Evolutionary conservation across 2,888 invertebrate genomes (phyloP), one percentile per base, ranked within the genome.

Genomic region (Parnassius glacialis): DNA sequence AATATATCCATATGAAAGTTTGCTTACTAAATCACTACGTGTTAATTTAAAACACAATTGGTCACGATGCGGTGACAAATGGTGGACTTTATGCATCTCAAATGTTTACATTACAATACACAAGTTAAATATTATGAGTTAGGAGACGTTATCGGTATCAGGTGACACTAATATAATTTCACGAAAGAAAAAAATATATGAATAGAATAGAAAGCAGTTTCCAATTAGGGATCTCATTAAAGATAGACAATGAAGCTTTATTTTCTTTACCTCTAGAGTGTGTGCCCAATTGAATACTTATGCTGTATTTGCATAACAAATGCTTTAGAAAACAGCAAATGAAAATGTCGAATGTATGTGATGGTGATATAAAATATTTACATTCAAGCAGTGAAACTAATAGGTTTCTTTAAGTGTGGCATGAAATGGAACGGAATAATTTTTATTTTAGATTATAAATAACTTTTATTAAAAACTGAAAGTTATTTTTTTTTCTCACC

Each of bases 11-110:
- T 41, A 20, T 10, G 25, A 51, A 41, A 54, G 1, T 25, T 52
- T 44, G 20, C 25, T 53, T 42, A n/a, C 11, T 16, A 41, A 55
- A 55, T 11, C 34, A 13, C 16, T 52, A 52, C 41, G 47, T 62
- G 57, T 25, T 57, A 62, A 57, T 57, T 48, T 57, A 52, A 62
- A 52, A 57, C 20, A 53, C 41, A 48, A 80, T 84, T 77, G 73
- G 81, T 79, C 78, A 83, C 80, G 80, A 79, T 74, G 72, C 34
- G 34, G 34, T 34, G 66, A 62, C 48, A 43, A 59, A 48, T 52
- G 81, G 79, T 84, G 82, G 82, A 81, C 81, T 85, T 81, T 68
- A 80, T 74, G 83, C 78, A 75, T 78, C 77, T 81, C 74, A 75
- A 79, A 79, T 85, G 82, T 86, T 86, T 85, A 78, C 79, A 84